phyloP scores from a whole-genome alignment of 92 coral and sea anemone genomes.

The Phenganax subtilis region DNA sequence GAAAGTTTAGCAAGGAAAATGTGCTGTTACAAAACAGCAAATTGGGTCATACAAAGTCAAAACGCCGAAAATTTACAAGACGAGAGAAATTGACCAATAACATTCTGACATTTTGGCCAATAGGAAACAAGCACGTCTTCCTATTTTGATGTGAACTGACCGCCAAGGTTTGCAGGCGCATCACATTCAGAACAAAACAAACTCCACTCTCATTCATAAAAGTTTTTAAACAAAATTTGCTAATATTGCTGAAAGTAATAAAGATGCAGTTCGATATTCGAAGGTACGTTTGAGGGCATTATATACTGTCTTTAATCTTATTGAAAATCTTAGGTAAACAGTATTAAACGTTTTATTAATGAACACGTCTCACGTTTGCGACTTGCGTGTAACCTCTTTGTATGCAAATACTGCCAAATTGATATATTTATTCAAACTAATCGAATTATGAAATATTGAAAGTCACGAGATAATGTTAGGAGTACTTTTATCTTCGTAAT shows the following conservation, averaged over 20 bases:
- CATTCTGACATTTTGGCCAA: neutral
- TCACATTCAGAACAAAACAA: constrained; percentile 5
- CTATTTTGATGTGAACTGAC: constrained; percentile 1
- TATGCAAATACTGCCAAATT: neutral
- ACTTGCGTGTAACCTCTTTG: too few relatives aligned
- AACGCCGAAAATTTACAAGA: neutral
- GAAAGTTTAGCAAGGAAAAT: too few relatives aligned
- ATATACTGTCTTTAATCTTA: neutral
- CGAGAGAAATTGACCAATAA: neutral
- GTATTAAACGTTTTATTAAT: neutral
- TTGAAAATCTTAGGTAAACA: neutral
- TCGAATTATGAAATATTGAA: neutral
- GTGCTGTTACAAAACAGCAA: too few relatives aligned
- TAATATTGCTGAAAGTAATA: neutral
- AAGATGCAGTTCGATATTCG: constrained; percentile 80
- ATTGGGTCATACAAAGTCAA: too few relatives aligned
- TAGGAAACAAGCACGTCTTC: constrained; percentile 16
- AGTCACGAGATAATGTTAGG: neutral
- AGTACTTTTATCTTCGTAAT: neutral
- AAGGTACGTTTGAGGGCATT: constrained; percentile 49
- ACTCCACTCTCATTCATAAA: neutral
- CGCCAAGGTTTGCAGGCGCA: constrained; percentile 15
- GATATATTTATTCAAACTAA: neutral
- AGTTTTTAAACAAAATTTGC: neutral
- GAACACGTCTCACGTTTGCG: too few relatives aligned